phyloP scores from a whole-genome alignment of 1,140 invertebrate species.

The Stratiolaelaps scimitus region DNA sequence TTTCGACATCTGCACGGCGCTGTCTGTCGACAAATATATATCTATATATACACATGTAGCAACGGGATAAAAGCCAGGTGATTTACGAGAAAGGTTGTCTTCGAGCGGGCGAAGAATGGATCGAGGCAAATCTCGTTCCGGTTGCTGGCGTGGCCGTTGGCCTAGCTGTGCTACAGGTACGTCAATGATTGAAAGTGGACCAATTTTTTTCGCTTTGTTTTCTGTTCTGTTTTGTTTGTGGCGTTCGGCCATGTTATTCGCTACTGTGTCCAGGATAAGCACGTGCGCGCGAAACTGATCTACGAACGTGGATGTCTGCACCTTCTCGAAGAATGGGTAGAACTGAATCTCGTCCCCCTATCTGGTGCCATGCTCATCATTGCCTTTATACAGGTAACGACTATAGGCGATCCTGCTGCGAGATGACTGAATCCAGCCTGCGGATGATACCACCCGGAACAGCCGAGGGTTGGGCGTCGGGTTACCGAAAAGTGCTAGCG shows the following conservation, averaged over 20 bases:
- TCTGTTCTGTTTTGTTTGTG: constrained; percentile 5
- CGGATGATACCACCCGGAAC: no score
- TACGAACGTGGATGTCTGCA: constrained; percentile 85
- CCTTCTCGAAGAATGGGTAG: constrained; percentile 83
- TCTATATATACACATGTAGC: no score
- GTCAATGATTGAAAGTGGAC: background rate
- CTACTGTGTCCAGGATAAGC: constrained; percentile 26
- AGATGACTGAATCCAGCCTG: no score
- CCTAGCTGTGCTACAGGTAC: constrained; percentile 69
- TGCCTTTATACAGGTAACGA: constrained; percentile 80
- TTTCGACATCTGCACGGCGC: no score
- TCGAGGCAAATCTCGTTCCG: constrained; percentile 74
- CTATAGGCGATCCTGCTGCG: no score
- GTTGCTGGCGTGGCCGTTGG: constrained; percentile 68
- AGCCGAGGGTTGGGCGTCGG: no score
- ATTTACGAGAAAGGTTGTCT: constrained; percentile 90
- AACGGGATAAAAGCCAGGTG: constrained; percentile 55
- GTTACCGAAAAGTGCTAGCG: no score
- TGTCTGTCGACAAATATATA: no score
- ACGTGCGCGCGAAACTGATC: constrained; percentile 44
- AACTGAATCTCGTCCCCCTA: constrained; percentile 79
- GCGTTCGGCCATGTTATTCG: background rate
- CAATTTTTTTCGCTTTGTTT: background rate
- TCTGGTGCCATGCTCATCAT: constrained; percentile 66
- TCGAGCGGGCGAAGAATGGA: constrained; percentile 79